Evolutionary conservation across 2,888 invertebrate genomes (phyloP), one percentile per base, ranked within the genome.

Genomic region (Cerceris ruficornis): DNA sequence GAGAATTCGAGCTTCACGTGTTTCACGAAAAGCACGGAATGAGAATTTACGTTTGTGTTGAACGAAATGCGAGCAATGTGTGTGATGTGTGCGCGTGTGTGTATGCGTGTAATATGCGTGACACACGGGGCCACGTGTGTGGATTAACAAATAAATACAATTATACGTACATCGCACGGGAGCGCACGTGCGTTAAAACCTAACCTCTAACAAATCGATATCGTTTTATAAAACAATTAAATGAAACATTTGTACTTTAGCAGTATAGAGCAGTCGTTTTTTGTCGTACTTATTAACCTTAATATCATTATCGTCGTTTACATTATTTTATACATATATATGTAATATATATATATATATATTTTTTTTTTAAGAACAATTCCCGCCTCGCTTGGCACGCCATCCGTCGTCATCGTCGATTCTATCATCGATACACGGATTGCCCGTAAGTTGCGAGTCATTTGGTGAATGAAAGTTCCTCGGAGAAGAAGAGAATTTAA

Each of bases 201-300:
- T 82, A 78, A 83, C 71, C 68, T 74, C 81, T 86, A 86, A 86
- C 79, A 76, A 84, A 86, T 86, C 75, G 71, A 84, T 84, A 84
- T 86, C 81, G 76, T 87, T 88, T 88, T 89, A 90, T 88, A 91
- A 90, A 91, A 90, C 90, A 91, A 91, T 90, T 90, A 91, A 92
- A 92, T 90, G 89, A 91, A 92, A 92, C 90, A 91, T 92, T 92
- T 92, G 92, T 92, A 92, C 92, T 92, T 91, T 91, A 92, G 91
- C 92, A 92, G 92, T 92, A 91, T 92, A 91, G 91, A 92, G 92
- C 92, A 92, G 92, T 92, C 92, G 88, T 92, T 91, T n/a, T 89
- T 87, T 90, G 87, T 90, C 89, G 87, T 87, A 88, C 84, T 88
- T 89, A 87, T 90, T 88, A 88, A 85, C 84, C 86, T 89, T 88